Conservation (phyloP, 2,113 vertebrate genomes). For the Rhynchomys soricoides region DNA sequence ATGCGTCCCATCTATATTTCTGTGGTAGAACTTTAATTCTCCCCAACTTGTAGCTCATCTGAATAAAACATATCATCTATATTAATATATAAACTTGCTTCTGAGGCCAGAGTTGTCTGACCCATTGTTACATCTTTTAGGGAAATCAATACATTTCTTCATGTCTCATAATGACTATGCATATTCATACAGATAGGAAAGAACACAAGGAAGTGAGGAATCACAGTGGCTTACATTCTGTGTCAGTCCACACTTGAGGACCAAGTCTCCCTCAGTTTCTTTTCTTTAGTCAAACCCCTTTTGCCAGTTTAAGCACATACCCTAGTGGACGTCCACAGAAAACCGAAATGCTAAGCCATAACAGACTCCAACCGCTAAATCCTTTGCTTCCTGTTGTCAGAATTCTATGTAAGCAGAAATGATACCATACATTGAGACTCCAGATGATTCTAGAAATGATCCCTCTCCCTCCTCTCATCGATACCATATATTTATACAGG, state of each 20-base stretch:
- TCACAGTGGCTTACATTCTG: neutral
- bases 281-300: conserved; percentile 10
- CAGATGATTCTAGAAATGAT: neutral
- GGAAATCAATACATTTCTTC: neutral
- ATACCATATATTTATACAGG: neutral
- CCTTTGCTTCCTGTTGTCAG: neutral
- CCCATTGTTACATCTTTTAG: neutral
- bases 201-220: neutral
- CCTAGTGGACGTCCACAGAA: neutral
- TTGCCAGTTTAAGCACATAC: neutral
- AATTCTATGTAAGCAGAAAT: neutral
- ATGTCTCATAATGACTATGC: neutral
- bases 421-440: neutral
- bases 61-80: neutral
- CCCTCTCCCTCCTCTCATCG: neutral
- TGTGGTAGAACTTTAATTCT: neutral
- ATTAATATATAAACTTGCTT: neutral
- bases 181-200: neutral
- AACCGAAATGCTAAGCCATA: neutral
- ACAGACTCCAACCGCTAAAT: neutral
- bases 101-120: conserved; percentile 6
- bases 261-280: neutral
- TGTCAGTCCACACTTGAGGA: neutral
- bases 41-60: neutral
- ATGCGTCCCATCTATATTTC: neutral